Percentiles rank a stretch among this genome's conserved stretches.
Conservation (phyloP, 1,140 invertebrate species). For the Cyrtorhinus lividipennis region DNA sequence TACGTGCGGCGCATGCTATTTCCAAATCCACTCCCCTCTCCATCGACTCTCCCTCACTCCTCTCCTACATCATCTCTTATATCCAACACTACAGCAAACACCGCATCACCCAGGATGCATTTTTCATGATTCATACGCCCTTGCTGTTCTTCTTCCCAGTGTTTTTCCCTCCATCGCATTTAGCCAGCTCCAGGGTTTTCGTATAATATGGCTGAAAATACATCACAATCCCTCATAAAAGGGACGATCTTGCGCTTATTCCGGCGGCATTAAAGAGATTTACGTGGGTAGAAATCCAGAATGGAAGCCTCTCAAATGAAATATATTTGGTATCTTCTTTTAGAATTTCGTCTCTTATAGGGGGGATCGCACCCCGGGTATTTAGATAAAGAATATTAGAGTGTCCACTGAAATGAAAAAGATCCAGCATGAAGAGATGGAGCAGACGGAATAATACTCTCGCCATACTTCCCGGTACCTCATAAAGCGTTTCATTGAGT, state of each 20-base stretch:
- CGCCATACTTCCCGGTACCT: neutral
- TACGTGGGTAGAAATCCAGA: neutral
- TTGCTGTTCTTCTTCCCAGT: neutral
- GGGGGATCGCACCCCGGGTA: too few relatives aligned
- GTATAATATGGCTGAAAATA: neutral
- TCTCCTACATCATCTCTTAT: too few relatives aligned
- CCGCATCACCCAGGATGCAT: neutral
- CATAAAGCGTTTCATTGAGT: too few relatives aligned
- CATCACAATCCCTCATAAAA: neutral
- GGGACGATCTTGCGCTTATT: too few relatives aligned
- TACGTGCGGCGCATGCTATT: neutral
- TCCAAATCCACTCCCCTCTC: neutral
- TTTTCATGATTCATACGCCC: conserved; percentile 1
- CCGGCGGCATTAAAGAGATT: neutral
- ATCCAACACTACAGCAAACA: too few relatives aligned
- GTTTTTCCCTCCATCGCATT: neutral
- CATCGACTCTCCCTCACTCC: neutral
- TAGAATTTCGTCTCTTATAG: too few relatives aligned
- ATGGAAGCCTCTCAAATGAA: neutral
- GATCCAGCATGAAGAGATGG: neutral
- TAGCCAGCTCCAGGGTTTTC: too few relatives aligned
- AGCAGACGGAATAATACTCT: neutral
- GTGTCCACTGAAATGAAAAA: too few relatives aligned
- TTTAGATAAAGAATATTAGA: too few relatives aligned
- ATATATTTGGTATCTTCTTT: neutral